Evolutionary conservation across 2,113 vertebrate genomes (phyloP).

Genomic region (Engystomops pustulosus): DNA sequence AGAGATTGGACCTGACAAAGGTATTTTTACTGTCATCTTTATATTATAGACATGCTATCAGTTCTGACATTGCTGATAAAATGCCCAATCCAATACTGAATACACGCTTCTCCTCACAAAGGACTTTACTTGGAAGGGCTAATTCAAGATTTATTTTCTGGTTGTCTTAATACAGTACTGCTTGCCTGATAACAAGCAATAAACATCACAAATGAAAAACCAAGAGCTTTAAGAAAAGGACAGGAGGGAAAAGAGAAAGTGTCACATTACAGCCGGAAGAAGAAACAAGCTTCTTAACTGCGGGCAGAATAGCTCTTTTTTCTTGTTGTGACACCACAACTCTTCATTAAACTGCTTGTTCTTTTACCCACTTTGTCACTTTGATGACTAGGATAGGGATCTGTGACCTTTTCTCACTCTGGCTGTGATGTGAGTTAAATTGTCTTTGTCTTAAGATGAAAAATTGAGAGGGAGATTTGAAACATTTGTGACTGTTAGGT

Average conservation of each 20-base stretch:
- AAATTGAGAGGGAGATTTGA: conserved; percentile 39
- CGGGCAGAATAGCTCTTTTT: conserved; percentile 37
- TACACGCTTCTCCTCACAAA: neutral
- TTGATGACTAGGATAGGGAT: conserved; percentile 40
- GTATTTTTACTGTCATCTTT: neutral
- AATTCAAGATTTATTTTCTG: conserved; percentile 37
- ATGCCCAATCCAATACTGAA: neutral
- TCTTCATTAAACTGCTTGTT: conserved; percentile 27
- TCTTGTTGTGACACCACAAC: conserved; percentile 16
- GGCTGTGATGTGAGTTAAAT: conserved; percentile 46
- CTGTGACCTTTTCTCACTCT: conserved; percentile 51
- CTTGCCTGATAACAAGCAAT: conserved; percentile 16
- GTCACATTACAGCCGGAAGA: conserved; percentile 12
- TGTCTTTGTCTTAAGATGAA: conserved; percentile 43
- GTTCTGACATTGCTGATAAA: neutral
- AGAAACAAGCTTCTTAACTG: conserved; percentile 19
- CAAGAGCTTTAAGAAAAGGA: conserved; percentile 7
- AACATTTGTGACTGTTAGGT: conserved; percentile 42
- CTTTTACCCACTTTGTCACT: conserved; percentile 30
- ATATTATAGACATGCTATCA: neutral
- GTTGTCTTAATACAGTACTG: conserved; percentile 3
- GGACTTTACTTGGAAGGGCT: neutral
- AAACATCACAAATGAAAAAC: conserved; percentile 13
- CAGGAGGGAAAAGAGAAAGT: conserved; percentile 33
- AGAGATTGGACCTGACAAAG: neutral